Conservation (phyloP, 2,888 invertebrate genomes). For the Ceriagrion tenellum region DNA sequence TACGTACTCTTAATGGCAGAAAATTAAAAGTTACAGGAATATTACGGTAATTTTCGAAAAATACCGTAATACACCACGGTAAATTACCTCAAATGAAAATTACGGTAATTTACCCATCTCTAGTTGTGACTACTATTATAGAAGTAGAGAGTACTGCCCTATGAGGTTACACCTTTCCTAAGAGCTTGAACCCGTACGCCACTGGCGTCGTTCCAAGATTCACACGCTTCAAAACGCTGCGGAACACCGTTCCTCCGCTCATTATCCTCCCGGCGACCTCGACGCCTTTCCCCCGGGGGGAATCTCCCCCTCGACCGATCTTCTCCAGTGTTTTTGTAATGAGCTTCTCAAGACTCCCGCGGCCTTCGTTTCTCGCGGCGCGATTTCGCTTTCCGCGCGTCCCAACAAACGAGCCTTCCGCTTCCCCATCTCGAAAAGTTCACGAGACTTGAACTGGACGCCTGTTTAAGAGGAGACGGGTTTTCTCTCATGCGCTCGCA, state of each 20-base stretch:
- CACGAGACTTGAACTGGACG: background rate
- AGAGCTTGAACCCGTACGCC: background rate
- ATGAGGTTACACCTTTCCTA: background rate
- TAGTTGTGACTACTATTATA: background rate
- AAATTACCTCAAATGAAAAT: too few relatives aligned
- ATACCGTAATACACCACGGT: too few relatives aligned
- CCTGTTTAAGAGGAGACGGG: background rate
- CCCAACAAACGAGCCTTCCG: background rate
- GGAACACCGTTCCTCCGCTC: background rate
- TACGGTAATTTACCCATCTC: too few relatives aligned
- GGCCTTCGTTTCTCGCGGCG: constrained; percentile 12
- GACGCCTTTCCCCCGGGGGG: background rate
- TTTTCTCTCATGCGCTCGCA: background rate
- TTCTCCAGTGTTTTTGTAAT: background rate
- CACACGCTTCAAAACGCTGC: background rate
- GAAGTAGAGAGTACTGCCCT: background rate
- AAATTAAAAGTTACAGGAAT: too few relatives aligned
- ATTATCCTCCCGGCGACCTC: background rate
- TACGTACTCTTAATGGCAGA: too few relatives aligned
- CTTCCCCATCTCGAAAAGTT: background rate
- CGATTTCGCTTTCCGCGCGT: constrained; percentile 54
- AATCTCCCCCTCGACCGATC: background rate
- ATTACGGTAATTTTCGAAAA: too few relatives aligned
- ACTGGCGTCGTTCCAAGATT: background rate
- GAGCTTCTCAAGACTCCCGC: background rate